Evolutionary conservation across 2,797 vertebrate genomes (phyloP).

Genomic region (Petrocephalus sullivani): DNA sequence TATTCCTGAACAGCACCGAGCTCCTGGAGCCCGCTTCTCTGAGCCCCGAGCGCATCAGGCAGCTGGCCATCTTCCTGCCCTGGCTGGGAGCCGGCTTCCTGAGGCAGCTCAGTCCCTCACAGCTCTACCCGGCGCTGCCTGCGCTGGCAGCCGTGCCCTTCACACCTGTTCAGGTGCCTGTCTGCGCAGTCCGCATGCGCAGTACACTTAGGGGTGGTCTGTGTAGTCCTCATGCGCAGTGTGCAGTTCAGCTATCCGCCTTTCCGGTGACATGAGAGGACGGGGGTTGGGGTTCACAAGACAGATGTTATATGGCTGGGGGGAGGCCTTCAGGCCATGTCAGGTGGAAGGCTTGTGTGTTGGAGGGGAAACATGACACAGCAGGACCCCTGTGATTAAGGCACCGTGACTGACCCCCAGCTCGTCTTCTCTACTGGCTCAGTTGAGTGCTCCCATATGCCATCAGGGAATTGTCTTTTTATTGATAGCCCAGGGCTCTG

Average conservation of each 20-base stretch:
- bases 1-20: slow-evolving; percentile 51
- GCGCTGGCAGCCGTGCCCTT: slow-evolving; percentile 51
- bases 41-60: slow-evolving; percentile 41
- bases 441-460: slow-evolving; percentile 15
- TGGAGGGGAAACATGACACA: slow-evolving; percentile 25
- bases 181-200: background rate
- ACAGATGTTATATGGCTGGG: background rate
- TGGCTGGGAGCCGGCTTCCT: slow-evolving; percentile 56
- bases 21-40: slow-evolving; percentile 46
- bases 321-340: slow-evolving; percentile 1
- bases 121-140: slow-evolving; percentile 52
- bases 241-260: background rate
- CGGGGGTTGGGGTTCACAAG: background rate
- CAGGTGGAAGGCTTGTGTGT: slow-evolving; percentile 35
- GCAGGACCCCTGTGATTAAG: slow-evolving; percentile 24
- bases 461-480: slow-evolving; percentile 5
- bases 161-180: slow-evolving; percentile 61
- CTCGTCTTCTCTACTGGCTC: slow-evolving; percentile 9
- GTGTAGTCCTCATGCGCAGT: background rate
- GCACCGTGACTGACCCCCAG: slow-evolving; percentile 26
- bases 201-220: background rate
- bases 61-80: slow-evolving; percentile 58
- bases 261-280: background rate
- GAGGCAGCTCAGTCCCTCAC: slow-evolving; percentile 47
- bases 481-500: background rate